These are phyloP conservation scores for Heteractis magnifica DNA, from an alignment of 92 coral and sea anemone species.

Conservation along the genomic window DNA sequence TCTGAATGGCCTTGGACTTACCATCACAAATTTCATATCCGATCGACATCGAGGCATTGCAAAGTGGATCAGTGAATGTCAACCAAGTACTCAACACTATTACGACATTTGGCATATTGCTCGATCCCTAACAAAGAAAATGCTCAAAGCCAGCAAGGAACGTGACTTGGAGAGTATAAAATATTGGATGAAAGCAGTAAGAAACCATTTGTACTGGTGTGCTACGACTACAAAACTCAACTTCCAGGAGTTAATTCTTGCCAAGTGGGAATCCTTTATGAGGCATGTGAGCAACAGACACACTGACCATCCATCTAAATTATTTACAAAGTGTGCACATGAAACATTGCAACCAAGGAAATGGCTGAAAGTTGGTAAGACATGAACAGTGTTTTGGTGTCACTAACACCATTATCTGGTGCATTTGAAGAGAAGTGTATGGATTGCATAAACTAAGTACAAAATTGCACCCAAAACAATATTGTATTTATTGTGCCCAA, in stretches of 20 bases:
- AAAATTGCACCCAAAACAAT: background rate
- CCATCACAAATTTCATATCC: no score
- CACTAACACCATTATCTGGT: background rate
- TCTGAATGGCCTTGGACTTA: no score
- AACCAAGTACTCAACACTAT: slow-evolving; percentile 16
- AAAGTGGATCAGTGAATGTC: slow-evolving; percentile 21
- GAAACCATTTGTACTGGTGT: slow-evolving; percentile 41
- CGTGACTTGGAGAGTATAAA: background rate
- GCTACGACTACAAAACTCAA: slow-evolving; percentile 28
- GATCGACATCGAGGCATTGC: background rate
- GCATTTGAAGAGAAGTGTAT: background rate
- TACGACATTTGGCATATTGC: background rate
- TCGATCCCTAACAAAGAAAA: slow-evolving; percentile 1
- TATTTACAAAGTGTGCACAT: slow-evolving; percentile 24
- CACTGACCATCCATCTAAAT: slow-evolving; percentile 20
- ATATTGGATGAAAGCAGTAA: slow-evolving; percentile 3
- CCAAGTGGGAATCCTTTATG: slow-evolving; percentile 31
- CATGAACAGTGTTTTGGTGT: background rate
- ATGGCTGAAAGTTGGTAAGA: slow-evolving; percentile 42
- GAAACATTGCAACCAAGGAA: slow-evolving; percentile 8
- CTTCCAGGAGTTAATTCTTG: slow-evolving; percentile 23
- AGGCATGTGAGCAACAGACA: slow-evolving; percentile 32
- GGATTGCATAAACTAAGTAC: background rate
- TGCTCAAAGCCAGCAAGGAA: slow-evolving; percentile 42
- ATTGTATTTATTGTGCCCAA: no score